A percentile compares a stretch with the other conserved stretches of the same genome.
Conservation (phyloP, 2,888 invertebrate genomes). For the Andrena flavipes region DNA sequence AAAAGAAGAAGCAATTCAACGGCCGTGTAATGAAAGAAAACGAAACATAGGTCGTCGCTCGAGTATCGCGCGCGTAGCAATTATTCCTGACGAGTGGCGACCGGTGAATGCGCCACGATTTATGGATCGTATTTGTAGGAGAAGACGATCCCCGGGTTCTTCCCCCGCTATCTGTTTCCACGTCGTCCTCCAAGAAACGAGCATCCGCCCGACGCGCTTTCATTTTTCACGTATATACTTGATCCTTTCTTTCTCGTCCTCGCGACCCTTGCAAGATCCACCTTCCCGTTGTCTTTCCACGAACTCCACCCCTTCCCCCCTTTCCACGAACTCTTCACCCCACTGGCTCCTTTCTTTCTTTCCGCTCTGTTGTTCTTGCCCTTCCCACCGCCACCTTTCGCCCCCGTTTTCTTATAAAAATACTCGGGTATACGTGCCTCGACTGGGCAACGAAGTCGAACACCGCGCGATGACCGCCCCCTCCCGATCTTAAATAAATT, state of each 20-base stretch:
- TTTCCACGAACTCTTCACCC: slow-evolving; percentile 30
- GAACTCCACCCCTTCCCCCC: slow-evolving; percentile 7
- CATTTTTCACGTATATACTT: slow-evolving; percentile 61
- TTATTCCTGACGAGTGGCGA: slow-evolving; percentile 56
- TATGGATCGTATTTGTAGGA: slow-evolving; percentile 43
- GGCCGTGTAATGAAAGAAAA: slow-evolving; percentile 41
- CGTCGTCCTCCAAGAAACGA: slow-evolving; percentile 25
- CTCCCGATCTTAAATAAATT: slow-evolving; percentile 74
- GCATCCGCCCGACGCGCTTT: slow-evolving; percentile 49
- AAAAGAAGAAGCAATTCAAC: slow-evolving; percentile 14
- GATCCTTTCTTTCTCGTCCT: slow-evolving; percentile 28
- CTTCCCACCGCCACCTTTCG: slow-evolving; percentile 39
- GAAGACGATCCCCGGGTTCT: slow-evolving; percentile 41
- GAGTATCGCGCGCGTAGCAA: slow-evolving; percentile 52
- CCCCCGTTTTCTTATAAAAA: slow-evolving; percentile 67
- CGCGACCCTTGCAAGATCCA: slow-evolving; percentile 24
- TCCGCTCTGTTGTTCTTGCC: slow-evolving; percentile 43
- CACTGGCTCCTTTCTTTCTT: slow-evolving; percentile 34
- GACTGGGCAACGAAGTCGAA: slow-evolving; percentile 70
- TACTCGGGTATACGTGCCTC: slow-evolving; percentile 75
- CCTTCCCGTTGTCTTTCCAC: slow-evolving; percentile 29
- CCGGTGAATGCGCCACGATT: slow-evolving; percentile 47
- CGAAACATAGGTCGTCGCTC: slow-evolving; percentile 32
- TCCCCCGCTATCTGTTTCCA: not conserved
- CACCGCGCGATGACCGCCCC: slow-evolving; percentile 22